Percentiles rank a stretch among this genome's conserved stretches.
Conservation (phyloP, 2,797 vertebrate genomes). For the Rhincodon typus region DNA sequence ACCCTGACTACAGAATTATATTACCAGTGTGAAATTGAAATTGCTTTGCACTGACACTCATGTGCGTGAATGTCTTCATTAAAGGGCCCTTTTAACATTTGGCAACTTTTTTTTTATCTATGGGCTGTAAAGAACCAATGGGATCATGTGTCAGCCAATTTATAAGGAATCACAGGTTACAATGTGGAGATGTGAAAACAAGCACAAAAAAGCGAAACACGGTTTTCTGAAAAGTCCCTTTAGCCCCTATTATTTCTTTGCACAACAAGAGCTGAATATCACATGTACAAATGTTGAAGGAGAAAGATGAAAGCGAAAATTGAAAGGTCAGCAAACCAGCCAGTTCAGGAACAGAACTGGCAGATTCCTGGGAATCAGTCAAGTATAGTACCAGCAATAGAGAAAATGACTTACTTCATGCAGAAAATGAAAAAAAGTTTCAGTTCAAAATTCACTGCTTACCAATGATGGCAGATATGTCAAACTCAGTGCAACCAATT, state of each 20-base stretch:
- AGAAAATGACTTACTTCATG: background rate
- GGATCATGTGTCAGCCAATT: conserved; percentile 38
- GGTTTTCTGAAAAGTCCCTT: background rate
- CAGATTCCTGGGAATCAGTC: background rate
- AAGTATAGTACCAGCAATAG: background rate
- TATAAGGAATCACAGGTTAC: background rate
- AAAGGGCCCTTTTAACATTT: conserved; percentile 36
- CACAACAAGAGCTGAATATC: background rate
- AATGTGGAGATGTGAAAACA: background rate
- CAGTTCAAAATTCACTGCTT: background rate
- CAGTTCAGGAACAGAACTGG: background rate
- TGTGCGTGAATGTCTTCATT: conserved; percentile 36
- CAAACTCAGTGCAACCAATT: background rate
- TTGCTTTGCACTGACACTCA: background rate
- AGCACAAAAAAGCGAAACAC: background rate
- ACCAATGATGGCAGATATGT: background rate
- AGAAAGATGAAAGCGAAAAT: background rate
- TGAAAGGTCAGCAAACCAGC: conserved; percentile 4
- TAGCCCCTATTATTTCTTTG: background rate
- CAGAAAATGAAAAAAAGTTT: background rate
- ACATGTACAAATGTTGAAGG: background rate
- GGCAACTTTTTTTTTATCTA: conserved; percentile 37
- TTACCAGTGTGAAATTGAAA: background rate
- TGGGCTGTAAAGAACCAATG: conserved; percentile 8
- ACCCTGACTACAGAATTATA: background rate